phyloP scores from a whole-genome alignment of 2,113 vertebrate species.

The Myrmophylax atrothorax region DNA sequence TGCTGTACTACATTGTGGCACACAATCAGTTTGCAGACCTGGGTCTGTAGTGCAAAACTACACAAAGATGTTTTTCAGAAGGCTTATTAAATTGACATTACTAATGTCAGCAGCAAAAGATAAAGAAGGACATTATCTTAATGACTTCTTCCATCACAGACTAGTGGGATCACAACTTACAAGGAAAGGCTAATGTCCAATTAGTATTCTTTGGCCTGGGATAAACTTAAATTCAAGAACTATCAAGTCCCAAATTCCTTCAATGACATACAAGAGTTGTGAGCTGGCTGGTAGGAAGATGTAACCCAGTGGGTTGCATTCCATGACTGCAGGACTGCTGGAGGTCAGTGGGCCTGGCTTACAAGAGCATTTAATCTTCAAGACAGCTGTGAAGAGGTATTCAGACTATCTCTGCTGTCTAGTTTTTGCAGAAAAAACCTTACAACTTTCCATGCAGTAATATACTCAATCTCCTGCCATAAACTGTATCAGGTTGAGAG shows the following conservation, averaged over 20 bases:
- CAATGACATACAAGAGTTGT: background rate
- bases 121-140: conserved; percentile 5
- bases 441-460: background rate
- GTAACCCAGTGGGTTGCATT: background rate
- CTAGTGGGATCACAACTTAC: background rate
- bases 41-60: background rate
- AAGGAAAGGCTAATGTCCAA: conserved; percentile 33
- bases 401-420: background rate
- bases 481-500: background rate
- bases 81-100: background rate
- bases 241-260: conserved; percentile 2
- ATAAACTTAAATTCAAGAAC: conserved; percentile 10
- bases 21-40: background rate
- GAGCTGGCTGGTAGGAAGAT: background rate
- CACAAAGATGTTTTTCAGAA: background rate
- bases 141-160: conserved; percentile 27
- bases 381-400: background rate
- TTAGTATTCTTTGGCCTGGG: conserved; percentile 44
- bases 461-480: background rate
- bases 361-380: conserved; percentile 22
- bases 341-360: background rate
- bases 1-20: background rate
- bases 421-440: background rate
- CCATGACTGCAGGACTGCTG: background rate
- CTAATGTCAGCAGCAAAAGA: conserved; percentile 1